A percentile compares a stretch with the other conserved stretches of the same genome.
Conservation (phyloP, 2,888 invertebrate species). For the Erebia palarica region DNA sequence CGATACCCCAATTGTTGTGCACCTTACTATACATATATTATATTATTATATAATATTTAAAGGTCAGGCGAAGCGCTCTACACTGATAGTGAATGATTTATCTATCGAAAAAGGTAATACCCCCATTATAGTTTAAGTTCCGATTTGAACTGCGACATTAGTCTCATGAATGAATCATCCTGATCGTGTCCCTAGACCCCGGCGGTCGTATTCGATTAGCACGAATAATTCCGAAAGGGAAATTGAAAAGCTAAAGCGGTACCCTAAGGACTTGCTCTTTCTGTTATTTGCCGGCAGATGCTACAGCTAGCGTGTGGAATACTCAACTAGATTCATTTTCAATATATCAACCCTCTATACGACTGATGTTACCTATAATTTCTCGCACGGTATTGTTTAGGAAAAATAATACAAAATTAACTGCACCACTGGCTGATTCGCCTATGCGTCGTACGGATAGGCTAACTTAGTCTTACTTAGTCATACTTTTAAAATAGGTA, state of each 20-base stretch:
- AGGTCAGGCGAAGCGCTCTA: not conserved
- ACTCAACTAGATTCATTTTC: conserved; percentile 65
- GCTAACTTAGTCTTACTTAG: not conserved
- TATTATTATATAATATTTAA: not conserved
- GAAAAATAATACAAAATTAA: not conserved
- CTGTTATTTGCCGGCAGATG: conserved; percentile 77
- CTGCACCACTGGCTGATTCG: not conserved
- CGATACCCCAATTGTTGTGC: not conserved
- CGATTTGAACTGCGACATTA: conserved; percentile 69
- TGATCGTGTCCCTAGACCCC: conserved; percentile 66
- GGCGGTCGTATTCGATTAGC: conserved; percentile 80
- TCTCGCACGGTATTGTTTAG: conserved; percentile 1
- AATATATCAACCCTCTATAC: conserved; percentile 46
- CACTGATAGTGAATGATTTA: conserved; percentile 31
- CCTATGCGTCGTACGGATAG: not conserved
- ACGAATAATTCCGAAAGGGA: conserved; percentile 82
- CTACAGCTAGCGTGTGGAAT: conserved; percentile 64
- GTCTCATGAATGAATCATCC: conserved; percentile 81
- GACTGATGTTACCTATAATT: conserved; percentile 6
- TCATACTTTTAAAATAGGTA: no score
- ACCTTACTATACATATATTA: not conserved
- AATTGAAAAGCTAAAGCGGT: conserved; percentile 82
- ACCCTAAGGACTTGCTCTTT: conserved; percentile 81
- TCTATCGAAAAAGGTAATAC: conserved; percentile 43
- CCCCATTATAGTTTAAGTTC: conserved; percentile 63